Conservation (phyloP, 2,888 invertebrate species). For the Drosophila bunnanda region DNA sequence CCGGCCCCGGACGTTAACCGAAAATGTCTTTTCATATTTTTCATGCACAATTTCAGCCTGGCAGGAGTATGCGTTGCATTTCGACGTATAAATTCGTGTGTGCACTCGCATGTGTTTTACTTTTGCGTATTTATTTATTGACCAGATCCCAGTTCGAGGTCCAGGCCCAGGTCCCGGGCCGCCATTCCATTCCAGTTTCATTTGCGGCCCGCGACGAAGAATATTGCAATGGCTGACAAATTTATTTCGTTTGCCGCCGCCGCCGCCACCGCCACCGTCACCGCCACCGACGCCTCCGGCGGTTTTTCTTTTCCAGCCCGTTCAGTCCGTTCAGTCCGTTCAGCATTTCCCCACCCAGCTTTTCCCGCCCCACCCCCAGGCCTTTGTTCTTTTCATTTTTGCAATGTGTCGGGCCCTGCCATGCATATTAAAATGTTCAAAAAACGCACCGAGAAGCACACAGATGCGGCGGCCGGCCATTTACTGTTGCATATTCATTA, state of each 20-base stretch:
- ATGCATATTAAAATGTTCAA: slow-evolving; percentile 76
- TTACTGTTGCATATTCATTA: slow-evolving; percentile 68
- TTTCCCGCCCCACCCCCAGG: not conserved
- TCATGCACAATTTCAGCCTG: slow-evolving; percentile 51
- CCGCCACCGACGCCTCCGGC: slow-evolving; percentile 67
- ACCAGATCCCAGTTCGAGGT: slow-evolving; percentile 63
- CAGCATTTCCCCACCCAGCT: slow-evolving; percentile 8
- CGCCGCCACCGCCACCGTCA: slow-evolving; percentile 61
- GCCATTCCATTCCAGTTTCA: slow-evolving; percentile 37
- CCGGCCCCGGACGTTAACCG: slow-evolving; percentile 36
- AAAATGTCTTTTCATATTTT: slow-evolving; percentile 58
- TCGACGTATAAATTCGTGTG: slow-evolving; percentile 25
- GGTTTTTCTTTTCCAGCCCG: slow-evolving; percentile 39
- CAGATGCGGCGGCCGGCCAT: slow-evolving; percentile 44
- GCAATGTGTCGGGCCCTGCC: slow-evolving; percentile 72
- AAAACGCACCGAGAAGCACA: slow-evolving; percentile 44
- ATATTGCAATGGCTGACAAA: slow-evolving; percentile 80
- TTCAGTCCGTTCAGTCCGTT: not conserved
- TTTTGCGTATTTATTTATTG: slow-evolving; percentile 71
- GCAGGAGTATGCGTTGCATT: slow-evolving; percentile 25
- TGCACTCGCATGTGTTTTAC: slow-evolving; percentile 19
- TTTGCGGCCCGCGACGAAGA: slow-evolving; percentile 63
- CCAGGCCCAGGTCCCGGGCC: slow-evolving; percentile 6
- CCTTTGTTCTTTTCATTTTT: slow-evolving; percentile 55
- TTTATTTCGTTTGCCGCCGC: slow-evolving; percentile 71